Base-by-base conservation (phyloP, 1,140 invertebrate genomes). In the Tenebrio molitor region DNA sequence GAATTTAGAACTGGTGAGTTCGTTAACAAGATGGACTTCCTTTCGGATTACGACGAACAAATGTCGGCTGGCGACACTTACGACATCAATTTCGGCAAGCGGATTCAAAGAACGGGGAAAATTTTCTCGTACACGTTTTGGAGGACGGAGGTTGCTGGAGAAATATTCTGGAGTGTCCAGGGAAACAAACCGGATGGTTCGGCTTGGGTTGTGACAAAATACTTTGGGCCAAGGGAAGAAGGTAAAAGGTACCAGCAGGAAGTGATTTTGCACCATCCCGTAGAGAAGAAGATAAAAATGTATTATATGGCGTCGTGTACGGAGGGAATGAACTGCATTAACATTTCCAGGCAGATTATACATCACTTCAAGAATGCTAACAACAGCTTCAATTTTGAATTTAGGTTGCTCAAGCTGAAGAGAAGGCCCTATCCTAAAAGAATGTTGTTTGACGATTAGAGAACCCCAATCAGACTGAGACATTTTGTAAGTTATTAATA, bases 51-150 rank as follows among this genome's bases (percentile, higher is more conserved):
- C 17, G 69, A 75, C 33, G 75, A 78, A 42, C 65, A 75, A 50
- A 66, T 77, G 63, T 67, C 76, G 0, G 64, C 53, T 23, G 67
- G 72, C 33, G 75, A 78, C 29, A 74, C 74, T 4, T 79, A 79
- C 71, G 68, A 74, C 23, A 71, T 78, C 16, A 79, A 79, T 68
- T 79, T 77, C 58, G 79, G 79, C 53, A 76, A 66, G 7, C 71
- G 72, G 42, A 75, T 81, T 42, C 74, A 75, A 69, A 39, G 79
- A 44, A 71, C 64, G 15, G 81, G 79, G 7, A 82, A 82, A 69
- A 75, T 80, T 7, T 82, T 81, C 58, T 82, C 81, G 2, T 81
- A 80, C 58, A 82, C 81, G 0, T 81, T 82, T 41, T 82, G 81
- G 81, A 74, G 81, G 19, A 80, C 79, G 0, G 74, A 79, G 71